Evolutionary conservation across 2,797 vertebrate genomes (phyloP), one percentile per base, ranked within the genome.

Genomic region (Valencia hispanica): DNA sequence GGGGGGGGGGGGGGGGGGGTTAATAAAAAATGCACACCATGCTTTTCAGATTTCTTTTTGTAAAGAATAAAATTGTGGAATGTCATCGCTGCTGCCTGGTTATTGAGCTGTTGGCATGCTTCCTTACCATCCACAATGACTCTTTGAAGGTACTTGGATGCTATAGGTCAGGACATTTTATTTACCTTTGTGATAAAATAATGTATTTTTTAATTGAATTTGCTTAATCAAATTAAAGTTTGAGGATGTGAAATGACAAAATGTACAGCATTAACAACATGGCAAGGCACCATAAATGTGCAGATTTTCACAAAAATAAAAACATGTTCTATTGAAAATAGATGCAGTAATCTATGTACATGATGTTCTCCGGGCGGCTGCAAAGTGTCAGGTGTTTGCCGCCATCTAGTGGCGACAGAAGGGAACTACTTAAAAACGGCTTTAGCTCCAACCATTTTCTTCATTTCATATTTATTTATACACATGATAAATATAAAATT

Each of bases 381-480:
- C 57, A 59, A 27, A 5, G 1, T 1, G 4, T 53, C 15, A 47
- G 11, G 41, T 9, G 27, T 65, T 43, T 86, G 88, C 8, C 82
- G 74, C 93, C 84, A 92, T 85, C 94, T 92, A 69, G 84, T 89
- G 93, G 84, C 27, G 10, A 59, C 0, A 15, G 0, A 5, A 0
- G 0, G 2, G 70, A 41, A 84, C 47, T 82, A 47, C 82, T 51
- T 12, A 1, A 57, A 47, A 48, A 10, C 36, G 15, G 39, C 80
- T 20, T 75, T 61, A 86, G 72, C 69, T 20, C 17, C 25, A 0
- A 50, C 47, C 47, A 4, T 48, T n/a, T n/a, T n/a, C n/a, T n/a
- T n/a, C n/a, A n/a, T n/a, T n/a, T n/a, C n/a, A n/a, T n/a, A n/a
- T n/a, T n/a, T n/a, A n/a, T n/a, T n/a, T n/a, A 50, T 18, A 47